phyloP scores from a whole-genome alignment of 92 coral and sea anemone genomes.

The Plumapathes pennacea region DNA sequence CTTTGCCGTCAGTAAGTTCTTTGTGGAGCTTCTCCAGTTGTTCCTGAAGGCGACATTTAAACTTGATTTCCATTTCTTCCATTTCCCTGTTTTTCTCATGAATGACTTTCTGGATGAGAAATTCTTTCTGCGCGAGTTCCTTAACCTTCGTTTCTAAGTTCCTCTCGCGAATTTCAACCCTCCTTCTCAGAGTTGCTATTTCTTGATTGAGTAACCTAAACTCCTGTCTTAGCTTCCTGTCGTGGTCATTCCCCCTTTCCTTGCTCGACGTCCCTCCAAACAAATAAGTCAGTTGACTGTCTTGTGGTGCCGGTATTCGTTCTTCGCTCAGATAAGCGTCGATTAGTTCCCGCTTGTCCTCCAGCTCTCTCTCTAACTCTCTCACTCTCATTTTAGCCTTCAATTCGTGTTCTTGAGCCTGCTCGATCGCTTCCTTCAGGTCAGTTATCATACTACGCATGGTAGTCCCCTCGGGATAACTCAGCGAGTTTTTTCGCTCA shows the following conservation, averaged over 20 bases:
- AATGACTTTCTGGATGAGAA: slow-evolving; percentile 14
- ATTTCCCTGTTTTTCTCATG: slow-evolving; percentile 26
- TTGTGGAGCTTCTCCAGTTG: slow-evolving; percentile 42
- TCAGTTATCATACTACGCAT: slow-evolving; percentile 3
- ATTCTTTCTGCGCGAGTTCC: slow-evolving; percentile 41
- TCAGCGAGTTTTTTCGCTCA: slow-evolving; percentile 10
- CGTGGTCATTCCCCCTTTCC: not conserved
- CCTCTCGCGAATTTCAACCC: slow-evolving; percentile 17
- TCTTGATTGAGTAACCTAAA: slow-evolving; percentile 23
- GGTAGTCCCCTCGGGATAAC: slow-evolving; percentile 10
- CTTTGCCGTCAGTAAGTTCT: no score
- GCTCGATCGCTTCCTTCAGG: slow-evolving; percentile 12
- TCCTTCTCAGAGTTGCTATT: slow-evolving; percentile 29
- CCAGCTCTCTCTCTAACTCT: slow-evolving; percentile 13
- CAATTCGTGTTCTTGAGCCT: slow-evolving; percentile 7
- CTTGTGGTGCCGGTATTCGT: not conserved
- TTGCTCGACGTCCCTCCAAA: no score
- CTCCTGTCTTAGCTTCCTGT: not conserved
- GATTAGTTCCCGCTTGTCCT: slow-evolving; percentile 8
- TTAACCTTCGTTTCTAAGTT: slow-evolving; percentile 37
- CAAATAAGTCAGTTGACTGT: no score
- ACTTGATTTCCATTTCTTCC: slow-evolving; percentile 16
- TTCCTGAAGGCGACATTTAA: slow-evolving; percentile 33
- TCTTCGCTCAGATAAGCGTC: not conserved
- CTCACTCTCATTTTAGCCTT: slow-evolving; percentile 10